A percentile compares a stretch with the other conserved stretches of the same genome.
These are phyloP conservation scores for Crypturellus undulatus DNA, from an alignment of 2,113 vertebrate species.

Conservation along the genomic window DNA sequence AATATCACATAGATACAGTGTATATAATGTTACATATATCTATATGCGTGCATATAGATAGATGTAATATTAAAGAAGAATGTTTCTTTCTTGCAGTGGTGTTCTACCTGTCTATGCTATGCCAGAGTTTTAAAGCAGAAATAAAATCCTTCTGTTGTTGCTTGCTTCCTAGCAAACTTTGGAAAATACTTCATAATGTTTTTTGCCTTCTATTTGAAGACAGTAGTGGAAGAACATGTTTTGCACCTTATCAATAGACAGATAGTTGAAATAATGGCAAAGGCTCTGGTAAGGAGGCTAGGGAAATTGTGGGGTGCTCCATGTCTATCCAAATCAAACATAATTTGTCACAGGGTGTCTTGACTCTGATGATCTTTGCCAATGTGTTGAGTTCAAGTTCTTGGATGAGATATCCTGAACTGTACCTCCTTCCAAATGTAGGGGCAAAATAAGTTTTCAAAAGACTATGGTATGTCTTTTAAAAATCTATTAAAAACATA, in stretches of 20 bases:
- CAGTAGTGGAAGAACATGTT: neutral
- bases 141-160: neutral
- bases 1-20: too few species aligned
- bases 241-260: neutral
- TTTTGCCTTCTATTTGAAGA: neutral
- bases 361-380: neutral
- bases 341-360: neutral
- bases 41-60: neutral
- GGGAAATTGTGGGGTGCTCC: neutral
- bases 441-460: neutral
- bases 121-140: neutral
- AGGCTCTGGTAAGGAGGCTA: neutral
- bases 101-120: neutral
- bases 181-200: neutral
- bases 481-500: constrained; percentile 17
- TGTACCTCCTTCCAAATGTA: neutral
- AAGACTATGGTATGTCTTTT: neutral
- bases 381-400: neutral
- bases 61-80: neutral
- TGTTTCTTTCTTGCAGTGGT: neutral
- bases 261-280: neutral
- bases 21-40: too few species aligned
- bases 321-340: neutral
- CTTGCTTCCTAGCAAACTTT: neutral
- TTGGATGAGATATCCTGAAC: neutral